Evolutionary conservation across 2,888 invertebrate genomes (phyloP).

Genomic region (Euclidia mi): DNA sequence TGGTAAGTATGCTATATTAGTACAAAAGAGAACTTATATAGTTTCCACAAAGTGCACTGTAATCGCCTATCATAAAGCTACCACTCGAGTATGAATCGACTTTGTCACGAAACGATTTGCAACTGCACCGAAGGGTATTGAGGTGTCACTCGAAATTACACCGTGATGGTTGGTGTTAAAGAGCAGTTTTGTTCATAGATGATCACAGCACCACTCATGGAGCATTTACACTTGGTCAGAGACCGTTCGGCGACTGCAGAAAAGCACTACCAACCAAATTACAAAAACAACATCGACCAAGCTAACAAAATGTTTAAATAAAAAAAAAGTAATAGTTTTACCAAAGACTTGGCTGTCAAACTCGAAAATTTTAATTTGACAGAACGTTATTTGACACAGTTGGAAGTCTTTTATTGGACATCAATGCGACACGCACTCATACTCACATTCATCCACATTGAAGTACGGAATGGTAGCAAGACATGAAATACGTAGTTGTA

Average conservation of each 20-base stretch:
- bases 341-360: neutral
- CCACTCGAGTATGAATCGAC: conserved; percentile 33
- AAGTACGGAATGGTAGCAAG: conserved; percentile 47
- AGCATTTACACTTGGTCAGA: conserved; percentile 36
- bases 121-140: conserved; percentile 47
- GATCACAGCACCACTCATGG: conserved; percentile 53
- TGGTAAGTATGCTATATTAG: neutral
- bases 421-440: conserved; percentile 56
- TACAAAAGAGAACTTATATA: neutral
- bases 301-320: conserved; percentile 5
- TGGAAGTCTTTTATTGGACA: neutral
- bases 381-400: neutral
- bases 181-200: conserved; percentile 55
- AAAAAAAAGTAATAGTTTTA: neutral
- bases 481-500: conserved; percentile 23
- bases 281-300: neutral
- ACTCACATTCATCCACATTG: conserved; percentile 67
- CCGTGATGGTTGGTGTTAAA: conserved; percentile 59
- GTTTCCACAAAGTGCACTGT: conserved; percentile 48
- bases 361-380: conserved; percentile 4
- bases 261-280: conserved; percentile 18
- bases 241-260: conserved; percentile 12
- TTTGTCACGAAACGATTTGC: conserved; percentile 30
- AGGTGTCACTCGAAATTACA: conserved; percentile 65
- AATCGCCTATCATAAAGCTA: conserved; percentile 38